Percentiles rank a stretch among this genome's conserved stretches.
Evolutionary conservation across 2,888 invertebrate genomes (phyloP).

Genomic region (Pachycephus smyrnensis): DNA sequence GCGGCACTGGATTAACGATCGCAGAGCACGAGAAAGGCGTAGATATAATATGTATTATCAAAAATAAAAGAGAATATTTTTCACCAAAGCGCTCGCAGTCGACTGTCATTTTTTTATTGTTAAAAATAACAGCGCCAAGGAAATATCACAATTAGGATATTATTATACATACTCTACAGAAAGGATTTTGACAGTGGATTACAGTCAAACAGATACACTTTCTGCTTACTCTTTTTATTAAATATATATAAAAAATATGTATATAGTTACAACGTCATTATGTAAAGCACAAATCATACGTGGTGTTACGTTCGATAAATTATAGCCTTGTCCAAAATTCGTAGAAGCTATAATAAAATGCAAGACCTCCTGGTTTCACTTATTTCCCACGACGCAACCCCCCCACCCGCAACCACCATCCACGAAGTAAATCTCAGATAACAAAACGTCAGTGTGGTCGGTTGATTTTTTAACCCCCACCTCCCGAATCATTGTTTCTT

Average conservation of each 20-base stretch:
- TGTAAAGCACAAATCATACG: slow-evolving; percentile 59
- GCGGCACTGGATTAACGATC: no score
- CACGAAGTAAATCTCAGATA: slow-evolving; percentile 6
- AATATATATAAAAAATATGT: slow-evolving; percentile 67
- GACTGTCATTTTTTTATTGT: no score
- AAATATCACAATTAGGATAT: no score
- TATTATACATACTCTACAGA: no score
- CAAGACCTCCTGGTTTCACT: slow-evolving; percentile 4
- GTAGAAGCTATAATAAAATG: slow-evolving; percentile 13
- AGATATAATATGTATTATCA: no score
- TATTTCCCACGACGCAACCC: neutral
- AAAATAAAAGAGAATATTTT: no score
- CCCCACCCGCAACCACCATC: neutral
- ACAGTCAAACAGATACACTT: neutral
- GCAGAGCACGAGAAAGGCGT: no score
- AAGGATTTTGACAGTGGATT: neutral
- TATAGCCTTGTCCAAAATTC: slow-evolving; percentile 14
- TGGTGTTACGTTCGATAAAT: slow-evolving; percentile 25
- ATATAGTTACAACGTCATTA: slow-evolving; percentile 61
- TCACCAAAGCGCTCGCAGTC: no score
- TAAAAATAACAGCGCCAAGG: no score
- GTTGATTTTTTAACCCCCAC: no score
- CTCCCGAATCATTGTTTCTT: no score
- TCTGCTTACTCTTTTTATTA: slow-evolving; percentile 59
- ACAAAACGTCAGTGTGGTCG: slow-evolving; percentile 1